phyloP scores from a whole-genome alignment of 2,888 invertebrate genomes.

The Acrobasis repandana region DNA sequence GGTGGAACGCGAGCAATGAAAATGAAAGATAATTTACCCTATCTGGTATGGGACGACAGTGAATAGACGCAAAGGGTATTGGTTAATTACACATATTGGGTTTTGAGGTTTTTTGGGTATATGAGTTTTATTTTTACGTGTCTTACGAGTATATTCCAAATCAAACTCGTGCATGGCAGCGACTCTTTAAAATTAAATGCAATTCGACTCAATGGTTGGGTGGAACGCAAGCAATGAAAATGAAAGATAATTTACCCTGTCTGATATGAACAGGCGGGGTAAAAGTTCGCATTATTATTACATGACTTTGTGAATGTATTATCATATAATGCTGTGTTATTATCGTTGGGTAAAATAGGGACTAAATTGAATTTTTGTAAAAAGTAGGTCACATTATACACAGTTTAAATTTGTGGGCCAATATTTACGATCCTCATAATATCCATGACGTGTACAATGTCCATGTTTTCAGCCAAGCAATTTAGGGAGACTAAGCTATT shows the following conservation, averaged over 20 bases:
- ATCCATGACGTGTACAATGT: not conserved
- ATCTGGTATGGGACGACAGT: not conserved
- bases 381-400: too few relatives aligned
- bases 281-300: not conserved
- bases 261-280: not conserved
- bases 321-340: not conserved
- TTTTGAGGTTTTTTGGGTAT: too few relatives aligned
- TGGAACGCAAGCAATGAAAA: constrained; percentile 21
- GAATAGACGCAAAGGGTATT: not conserved
- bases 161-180: constrained; percentile 38
- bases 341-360: not conserved
- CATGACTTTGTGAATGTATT: not conserved
- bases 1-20: constrained; percentile 20
- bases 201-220: constrained; percentile 16
- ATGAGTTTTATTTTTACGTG: too few relatives aligned
- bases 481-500: constrained; percentile 28
- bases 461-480: constrained; percentile 22
- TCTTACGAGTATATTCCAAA: constrained; percentile 46
- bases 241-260: not conserved
- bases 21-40: not conserved
- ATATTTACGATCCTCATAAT: not conserved
- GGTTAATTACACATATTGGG: too few relatives aligned
- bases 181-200: constrained; percentile 33
- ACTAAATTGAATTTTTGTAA: too few relatives aligned
- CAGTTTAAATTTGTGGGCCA: too few relatives aligned